Evolutionary conservation across 2,797 vertebrate species (phyloP), one percentile per base, ranked within the genome.

Genomic region (Geotrypetes seraphini): DNA sequence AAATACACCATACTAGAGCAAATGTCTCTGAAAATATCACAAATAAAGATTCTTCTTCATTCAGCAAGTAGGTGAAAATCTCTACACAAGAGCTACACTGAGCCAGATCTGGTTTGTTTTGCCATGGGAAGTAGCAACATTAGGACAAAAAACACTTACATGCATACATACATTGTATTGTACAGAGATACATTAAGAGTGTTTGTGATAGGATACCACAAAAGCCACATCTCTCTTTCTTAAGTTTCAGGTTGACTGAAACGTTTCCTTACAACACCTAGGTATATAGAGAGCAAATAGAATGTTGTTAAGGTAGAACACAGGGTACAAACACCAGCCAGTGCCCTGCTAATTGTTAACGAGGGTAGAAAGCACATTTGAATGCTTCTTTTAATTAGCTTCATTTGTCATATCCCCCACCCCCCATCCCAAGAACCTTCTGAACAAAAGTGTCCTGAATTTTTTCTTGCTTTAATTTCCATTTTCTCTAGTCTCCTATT

Each of bases 11-110:
- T 96, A 96, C 89, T 92, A 91, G 93, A 99, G 92, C 94, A 96
- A 96, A 94, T 92, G 90, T 96, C 92, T 97, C 88, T 91, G 94
- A 97, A 98, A 99, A 95, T 99, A 99, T 97, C 91, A 97, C 95
- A 97, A 97, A 97, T 97, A 98, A 86, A 86, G 91, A 92, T 91
- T 92, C 92, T 92, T 96, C 94, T 90, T 97, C 91, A 92, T 92
- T 93, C 90, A 87, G 91, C 88, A 88, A 88, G 90, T 89, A 73
- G 85, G 81, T 88, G 87, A 83, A 81, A 83, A 81, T 85, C 81
- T 94, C 89, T 92, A 92, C 88, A 82, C 87, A 78, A 87, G 73
- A 87, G 82, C 73, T 86, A 85, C 86, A 87, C 84, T 79, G 85
- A 88, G 88, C 85, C 74, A 69, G 63, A 60, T 50, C 47, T 50